phyloP scores from a whole-genome alignment of 2,797 vertebrate species.

The Crax fasciolata region DNA sequence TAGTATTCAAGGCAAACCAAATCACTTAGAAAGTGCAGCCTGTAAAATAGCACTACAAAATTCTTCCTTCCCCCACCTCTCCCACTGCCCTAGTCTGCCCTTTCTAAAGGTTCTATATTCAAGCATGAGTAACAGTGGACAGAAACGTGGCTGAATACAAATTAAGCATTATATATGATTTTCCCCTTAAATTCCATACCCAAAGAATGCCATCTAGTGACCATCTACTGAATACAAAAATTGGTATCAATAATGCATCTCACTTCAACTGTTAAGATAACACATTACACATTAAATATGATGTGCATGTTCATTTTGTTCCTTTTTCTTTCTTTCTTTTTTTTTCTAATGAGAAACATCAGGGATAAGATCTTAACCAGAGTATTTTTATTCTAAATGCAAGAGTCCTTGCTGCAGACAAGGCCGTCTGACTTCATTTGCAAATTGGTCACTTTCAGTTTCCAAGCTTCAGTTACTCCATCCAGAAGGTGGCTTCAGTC shows the following conservation, averaged over 20 bases:
- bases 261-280: not conserved
- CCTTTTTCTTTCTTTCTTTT: not conserved
- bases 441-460: not conserved
- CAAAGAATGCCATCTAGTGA: slow-evolving; percentile 78
- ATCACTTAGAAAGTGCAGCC: not conserved
- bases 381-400: not conserved
- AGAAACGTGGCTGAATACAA: not conserved
- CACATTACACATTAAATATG: rapidly evolving
- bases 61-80: not conserved
- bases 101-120: not conserved
- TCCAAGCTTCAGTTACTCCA: not conserved
- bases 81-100: rapidly evolving
- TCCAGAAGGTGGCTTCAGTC: not conserved
- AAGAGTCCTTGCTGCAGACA: not conserved
- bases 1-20: not conserved
- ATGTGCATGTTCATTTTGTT: not conserved
- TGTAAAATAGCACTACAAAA: not conserved
- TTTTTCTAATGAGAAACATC: not conserved
- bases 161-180: not conserved
- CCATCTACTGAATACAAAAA: not conserved
- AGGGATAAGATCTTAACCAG: not conserved
- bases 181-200: slow-evolving; percentile 37
- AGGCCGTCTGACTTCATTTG: not conserved
- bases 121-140: not conserved
- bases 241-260: not conserved